phyloP scores from a whole-genome alignment of 2,888 invertebrate genomes.

The Mythimna impura region DNA sequence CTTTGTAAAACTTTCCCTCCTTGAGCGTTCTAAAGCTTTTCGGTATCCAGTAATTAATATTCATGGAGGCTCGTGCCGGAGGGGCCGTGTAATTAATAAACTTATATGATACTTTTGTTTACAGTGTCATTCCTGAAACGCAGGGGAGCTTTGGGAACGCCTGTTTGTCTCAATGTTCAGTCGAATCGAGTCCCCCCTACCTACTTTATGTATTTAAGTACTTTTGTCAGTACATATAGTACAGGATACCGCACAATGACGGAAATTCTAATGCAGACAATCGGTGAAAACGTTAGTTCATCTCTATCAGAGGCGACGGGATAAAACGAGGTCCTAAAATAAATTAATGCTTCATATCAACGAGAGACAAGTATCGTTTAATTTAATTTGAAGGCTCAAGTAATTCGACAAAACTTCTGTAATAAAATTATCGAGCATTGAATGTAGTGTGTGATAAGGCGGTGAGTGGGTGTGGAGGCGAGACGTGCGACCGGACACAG shows the following conservation, averaged over 20 bases:
- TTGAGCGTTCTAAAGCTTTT: conserved; percentile 90
- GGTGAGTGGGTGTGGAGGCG: conserved; percentile 75
- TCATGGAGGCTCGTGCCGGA: conserved; percentile 89
- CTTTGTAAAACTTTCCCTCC: conserved; percentile 91
- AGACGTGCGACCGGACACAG: conserved; percentile 84
- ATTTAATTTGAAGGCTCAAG: conserved; percentile 88
- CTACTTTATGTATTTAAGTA: conserved; percentile 50
- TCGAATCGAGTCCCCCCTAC: conserved; percentile 54
- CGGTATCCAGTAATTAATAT: conserved; percentile 90
- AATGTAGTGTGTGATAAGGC: conserved; percentile 82
- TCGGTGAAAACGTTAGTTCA: conserved; percentile 49
- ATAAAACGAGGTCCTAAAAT: conserved; percentile 63
- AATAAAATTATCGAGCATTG: conserved; percentile 89
- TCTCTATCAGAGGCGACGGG: conserved; percentile 51
- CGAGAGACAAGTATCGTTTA: conserved; percentile 85
- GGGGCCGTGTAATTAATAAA: conserved; percentile 90
- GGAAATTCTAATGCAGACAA: conserved; percentile 41
- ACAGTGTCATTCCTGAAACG: conserved; percentile 88
- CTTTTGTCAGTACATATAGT: conserved; percentile 26
- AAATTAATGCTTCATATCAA: conserved; percentile 81
- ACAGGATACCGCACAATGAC: conserved; percentile 39
- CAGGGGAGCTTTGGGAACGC: conserved; percentile 74
- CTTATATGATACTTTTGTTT: conserved; percentile 91
- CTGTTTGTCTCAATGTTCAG: conserved; percentile 71
- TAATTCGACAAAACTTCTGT: conserved; percentile 90